Percentiles rank a stretch among this genome's conserved stretches.
Evolutionary conservation across 2,888 invertebrate species (phyloP).

Genomic region (Ischnura elegans): DNA sequence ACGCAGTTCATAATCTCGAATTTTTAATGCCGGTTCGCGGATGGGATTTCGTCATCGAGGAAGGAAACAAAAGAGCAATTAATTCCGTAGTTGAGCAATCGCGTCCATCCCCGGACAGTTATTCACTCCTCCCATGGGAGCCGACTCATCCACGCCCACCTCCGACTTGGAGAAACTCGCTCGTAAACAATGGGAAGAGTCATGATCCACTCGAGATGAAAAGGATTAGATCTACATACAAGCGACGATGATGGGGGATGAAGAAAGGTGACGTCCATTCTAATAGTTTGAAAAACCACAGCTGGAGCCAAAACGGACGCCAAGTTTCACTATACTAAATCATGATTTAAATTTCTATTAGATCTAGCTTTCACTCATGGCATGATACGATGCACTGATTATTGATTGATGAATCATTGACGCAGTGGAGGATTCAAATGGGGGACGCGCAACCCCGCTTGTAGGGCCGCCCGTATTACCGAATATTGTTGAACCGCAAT

Average conservation of each 20-base stretch:
- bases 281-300: neutral
- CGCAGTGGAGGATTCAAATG: no score
- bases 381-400: no score
- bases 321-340: no score
- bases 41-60: neutral
- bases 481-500: no score
- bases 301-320: no score
- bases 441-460: no score
- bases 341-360: no score
- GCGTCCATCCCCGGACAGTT: neutral
- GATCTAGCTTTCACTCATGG: no score
- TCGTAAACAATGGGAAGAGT: neutral
- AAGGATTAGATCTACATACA: neutral
- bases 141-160: neutral
- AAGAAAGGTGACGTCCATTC: neutral
- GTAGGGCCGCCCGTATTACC: no score
- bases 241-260: neutral
- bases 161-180: neutral
- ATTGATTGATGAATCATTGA: no score
- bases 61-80: conserved; percentile 32
- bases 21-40: neutral
- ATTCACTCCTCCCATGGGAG: neutral
- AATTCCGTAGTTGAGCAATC: neutral
- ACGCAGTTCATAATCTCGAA: conserved; percentile 3
- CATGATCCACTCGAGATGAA: neutral